Evolutionary conservation across 2,797 vertebrate genomes (phyloP).

Genomic region (Rhinatrema bivittatum): DNA sequence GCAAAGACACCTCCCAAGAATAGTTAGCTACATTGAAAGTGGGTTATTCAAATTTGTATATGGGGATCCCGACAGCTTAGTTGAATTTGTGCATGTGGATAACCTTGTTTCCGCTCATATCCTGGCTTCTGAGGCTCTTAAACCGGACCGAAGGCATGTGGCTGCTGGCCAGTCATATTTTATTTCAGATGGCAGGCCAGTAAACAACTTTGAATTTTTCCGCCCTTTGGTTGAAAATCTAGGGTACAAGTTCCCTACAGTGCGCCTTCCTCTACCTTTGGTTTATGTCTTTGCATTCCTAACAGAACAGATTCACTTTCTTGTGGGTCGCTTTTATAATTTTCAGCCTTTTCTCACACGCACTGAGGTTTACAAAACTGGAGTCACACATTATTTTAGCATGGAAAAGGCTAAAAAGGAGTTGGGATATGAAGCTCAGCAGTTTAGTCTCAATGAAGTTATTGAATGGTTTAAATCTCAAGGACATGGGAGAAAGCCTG

Average conservation of each 20-base stretch:
- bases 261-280: constrained; percentile 70
- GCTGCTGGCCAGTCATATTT: constrained; percentile 90
- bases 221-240: constrained; percentile 84
- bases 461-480: constrained; percentile 78
- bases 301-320: constrained; percentile 69
- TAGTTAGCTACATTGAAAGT: constrained; percentile 78
- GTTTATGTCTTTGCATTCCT: constrained; percentile 82
- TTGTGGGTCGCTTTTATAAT: constrained; percentile 70
- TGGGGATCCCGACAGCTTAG: constrained; percentile 70
- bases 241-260: constrained; percentile 77
- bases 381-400: constrained; percentile 88
- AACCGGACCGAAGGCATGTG: constrained; percentile 43
- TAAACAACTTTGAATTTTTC: constrained; percentile 96
- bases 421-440: constrained; percentile 70
- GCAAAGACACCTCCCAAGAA: constrained; percentile 83
- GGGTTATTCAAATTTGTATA: constrained; percentile 86
- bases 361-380: constrained; percentile 90
- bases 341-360: constrained; percentile 92
- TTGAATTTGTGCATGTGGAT: constrained; percentile 91
- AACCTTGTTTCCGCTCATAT: constrained; percentile 82
- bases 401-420: constrained; percentile 76
- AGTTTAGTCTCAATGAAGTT: constrained; percentile 69
- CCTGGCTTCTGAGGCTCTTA: constrained; percentile 72
- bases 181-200: constrained; percentile 81
- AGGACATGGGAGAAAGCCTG: constrained; percentile 59